These are phyloP conservation scores for Panagrolaimus sp. DNA, from an alignment of 1,140 invertebrate species.

Conservation along the genomic window DNA sequence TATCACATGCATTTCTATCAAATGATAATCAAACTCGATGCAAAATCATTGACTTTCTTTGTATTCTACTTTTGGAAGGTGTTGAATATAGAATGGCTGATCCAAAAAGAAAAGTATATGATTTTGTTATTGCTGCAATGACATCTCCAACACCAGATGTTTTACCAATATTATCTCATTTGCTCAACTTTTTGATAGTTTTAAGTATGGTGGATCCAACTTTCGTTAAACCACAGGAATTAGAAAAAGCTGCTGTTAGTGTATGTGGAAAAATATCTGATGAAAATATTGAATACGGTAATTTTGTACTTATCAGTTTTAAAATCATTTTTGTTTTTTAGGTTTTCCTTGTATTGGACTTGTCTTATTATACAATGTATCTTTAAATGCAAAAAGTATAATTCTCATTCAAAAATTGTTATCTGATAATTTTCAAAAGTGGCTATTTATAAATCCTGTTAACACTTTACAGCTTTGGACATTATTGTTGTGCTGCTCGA, in stretches of 20 bases:
- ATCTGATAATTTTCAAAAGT: background rate
- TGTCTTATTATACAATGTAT: background rate
- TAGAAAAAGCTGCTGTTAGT: background rate
- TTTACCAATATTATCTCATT: background rate
- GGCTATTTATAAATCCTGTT: background rate
- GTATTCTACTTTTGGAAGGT: slow-evolving; percentile 5
- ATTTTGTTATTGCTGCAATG: background rate
- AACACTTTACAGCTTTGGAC: background rate
- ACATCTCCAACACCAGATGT: background rate
- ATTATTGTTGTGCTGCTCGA: background rate
- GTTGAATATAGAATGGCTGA: slow-evolving; percentile 13
- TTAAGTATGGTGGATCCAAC: slow-evolving; percentile 8
- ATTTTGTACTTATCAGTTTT: no score
- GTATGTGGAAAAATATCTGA: background rate
- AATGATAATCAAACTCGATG: background rate
- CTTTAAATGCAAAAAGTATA: background rate
- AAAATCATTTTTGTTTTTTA: no score
- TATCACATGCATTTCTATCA: background rate
- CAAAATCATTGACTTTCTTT: background rate
- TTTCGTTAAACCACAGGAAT: background rate
- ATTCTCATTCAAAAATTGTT: slow-evolving; percentile 7
- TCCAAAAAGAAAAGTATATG: slow-evolving; percentile 3
- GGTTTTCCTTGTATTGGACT: background rate
- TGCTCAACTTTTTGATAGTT: background rate
- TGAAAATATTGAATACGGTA: background rate